Base-by-base conservation (phyloP, 2,888 invertebrate genomes). In the Diarsia mendica region DNA sequence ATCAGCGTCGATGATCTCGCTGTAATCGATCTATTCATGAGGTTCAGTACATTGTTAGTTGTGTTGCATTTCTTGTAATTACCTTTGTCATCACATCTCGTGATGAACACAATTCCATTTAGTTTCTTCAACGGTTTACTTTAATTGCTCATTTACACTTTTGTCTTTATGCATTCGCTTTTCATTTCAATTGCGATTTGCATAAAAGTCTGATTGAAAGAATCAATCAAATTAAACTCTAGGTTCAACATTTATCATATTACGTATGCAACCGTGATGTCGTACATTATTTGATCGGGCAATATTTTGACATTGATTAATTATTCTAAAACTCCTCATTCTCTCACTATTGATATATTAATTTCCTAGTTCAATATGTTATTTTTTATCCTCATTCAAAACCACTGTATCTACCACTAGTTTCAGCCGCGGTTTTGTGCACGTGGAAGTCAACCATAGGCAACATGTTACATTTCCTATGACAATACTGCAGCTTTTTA, bases 11-110 rank as follows among this genome's bases (percentile, higher is more conserved):
- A 89, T 90, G 90, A 89, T 91, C 87, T 86, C 89, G 87, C 87
- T 79, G 83, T 86, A 87, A 88, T 90, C 89, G 90, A 90, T 90
- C 90, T 90, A 92, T 91, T 91, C 90, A 92, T 90, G 87, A 86
- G 79, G 70, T 80, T 82, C 72, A 80, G 71, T 73, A 78, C 72
- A 70, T 80, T 83, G 67, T 78, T 63, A 70, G 58, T 77, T 78
- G 46, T 74, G 68, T 76, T 60, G 23, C 61, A 58, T 84, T 86
- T 80, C 71, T 79, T 73, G 71, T 68, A 39, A 67, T 71, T 77
- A 75, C 60, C 75, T 84, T 77, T 84, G 74, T 86, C 75, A 79
- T 69, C 67, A 74, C 69, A 75, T 80, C 51, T 81, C 77, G 67
- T 80, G 72, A 75, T 67, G 28, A 75, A 69, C 61, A 65, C 71